Percentiles rank a stretch among this genome's conserved stretches.
Conservation (phyloP, 2,888 invertebrate genomes). For the Acrocyrtus sp. region DNA sequence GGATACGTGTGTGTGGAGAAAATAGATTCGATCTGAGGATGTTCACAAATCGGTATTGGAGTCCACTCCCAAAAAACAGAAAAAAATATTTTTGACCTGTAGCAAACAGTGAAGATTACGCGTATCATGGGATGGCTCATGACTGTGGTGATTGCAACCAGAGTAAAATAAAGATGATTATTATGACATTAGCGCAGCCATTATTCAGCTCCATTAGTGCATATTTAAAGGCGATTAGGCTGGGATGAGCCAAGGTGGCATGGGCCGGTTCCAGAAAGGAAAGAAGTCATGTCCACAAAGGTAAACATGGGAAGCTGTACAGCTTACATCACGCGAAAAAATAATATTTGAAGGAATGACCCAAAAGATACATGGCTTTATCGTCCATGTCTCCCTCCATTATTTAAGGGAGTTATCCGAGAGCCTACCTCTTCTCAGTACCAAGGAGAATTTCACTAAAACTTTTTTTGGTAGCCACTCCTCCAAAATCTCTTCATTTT, state of each 20-base stretch:
- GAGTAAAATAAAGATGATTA: slow-evolving; percentile 45
- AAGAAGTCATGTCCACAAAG: background rate
- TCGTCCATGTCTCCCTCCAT: too few relatives aligned
- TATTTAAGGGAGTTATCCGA: too few relatives aligned
- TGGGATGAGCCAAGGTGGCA: too few relatives aligned
- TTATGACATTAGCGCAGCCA: slow-evolving; percentile 42
- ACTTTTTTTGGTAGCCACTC: slow-evolving; percentile 34
- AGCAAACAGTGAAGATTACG: slow-evolving; percentile 42
- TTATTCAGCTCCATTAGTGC: slow-evolving; percentile 35
- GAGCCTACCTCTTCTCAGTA: background rate
- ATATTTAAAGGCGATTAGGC: slow-evolving; percentile 48
- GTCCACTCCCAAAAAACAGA: background rate
- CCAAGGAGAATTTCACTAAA: slow-evolving; percentile 10
- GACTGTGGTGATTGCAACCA: slow-evolving; percentile 31
- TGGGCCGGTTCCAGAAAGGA: slow-evolving; percentile 32
- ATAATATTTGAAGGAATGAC: too few relatives aligned
- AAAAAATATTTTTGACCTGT: slow-evolving; percentile 29
- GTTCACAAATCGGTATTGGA: background rate
- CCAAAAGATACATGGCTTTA: too few relatives aligned
- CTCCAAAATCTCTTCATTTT: slow-evolving; percentile 31
- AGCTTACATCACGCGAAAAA: too few relatives aligned
- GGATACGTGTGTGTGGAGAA: background rate
- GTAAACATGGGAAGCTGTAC: too few relatives aligned
- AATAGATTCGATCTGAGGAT: too few relatives aligned
- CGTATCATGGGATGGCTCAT: slow-evolving; percentile 25